phyloP scores from a whole-genome alignment of 2,113 vertebrate genomes.

The Danionella cerebrum region DNA sequence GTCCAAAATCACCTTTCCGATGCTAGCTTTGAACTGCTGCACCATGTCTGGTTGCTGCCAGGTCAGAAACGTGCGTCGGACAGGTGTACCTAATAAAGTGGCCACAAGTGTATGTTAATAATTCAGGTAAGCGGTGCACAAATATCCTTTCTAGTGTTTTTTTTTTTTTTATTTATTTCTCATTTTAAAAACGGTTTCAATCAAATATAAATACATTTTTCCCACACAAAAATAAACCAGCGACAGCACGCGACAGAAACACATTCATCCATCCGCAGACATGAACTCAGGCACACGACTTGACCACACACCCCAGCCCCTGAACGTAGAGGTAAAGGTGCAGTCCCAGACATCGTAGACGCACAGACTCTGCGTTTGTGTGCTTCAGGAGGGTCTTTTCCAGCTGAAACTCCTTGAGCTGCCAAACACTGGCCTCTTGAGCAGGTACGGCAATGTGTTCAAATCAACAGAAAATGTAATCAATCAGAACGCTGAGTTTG shows the following conservation, averaged over 20 bases:
- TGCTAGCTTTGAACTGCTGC: too few species aligned
- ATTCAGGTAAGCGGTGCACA: too few species aligned
- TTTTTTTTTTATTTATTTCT: conserved; percentile 45
- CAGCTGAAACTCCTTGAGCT: neutral
- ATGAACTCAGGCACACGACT: neutral
- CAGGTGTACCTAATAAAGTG: too few species aligned
- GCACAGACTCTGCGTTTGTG: neutral
- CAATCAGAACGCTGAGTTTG: too few species aligned
- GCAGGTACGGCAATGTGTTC: neutral
- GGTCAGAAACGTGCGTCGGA: too few species aligned
- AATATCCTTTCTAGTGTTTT: too few species aligned
- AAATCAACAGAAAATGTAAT: neutral
- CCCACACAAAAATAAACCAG: conserved; percentile 21
- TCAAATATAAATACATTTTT: conserved; percentile 68
- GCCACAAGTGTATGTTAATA: too few species aligned
- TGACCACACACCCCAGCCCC: conserved; percentile 26
- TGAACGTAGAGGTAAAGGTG: conserved; percentile 49
- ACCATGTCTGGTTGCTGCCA: too few species aligned
- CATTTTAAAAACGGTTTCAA: conserved; percentile 61
- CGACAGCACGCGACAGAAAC: conserved; percentile 18
- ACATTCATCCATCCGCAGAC: neutral
- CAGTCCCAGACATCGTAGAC: conserved; percentile 27
- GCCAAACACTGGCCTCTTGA: neutral
- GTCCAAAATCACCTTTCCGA: too few species aligned
- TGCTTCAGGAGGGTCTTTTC: neutral